Conservation (phyloP, 2,113 vertebrate genomes). For the Rynchops niger region DNA sequence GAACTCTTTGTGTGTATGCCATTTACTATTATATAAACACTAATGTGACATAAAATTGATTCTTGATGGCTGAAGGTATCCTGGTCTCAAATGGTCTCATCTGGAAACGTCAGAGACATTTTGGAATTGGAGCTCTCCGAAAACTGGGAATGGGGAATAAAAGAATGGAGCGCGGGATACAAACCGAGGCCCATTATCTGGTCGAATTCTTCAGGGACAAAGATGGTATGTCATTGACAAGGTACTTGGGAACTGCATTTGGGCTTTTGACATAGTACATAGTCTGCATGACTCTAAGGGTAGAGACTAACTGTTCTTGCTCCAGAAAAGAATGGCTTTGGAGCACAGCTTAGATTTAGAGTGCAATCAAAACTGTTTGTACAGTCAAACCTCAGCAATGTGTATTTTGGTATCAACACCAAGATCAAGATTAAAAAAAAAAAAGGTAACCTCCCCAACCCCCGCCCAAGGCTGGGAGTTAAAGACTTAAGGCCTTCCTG, state of each 20-base stretch:
- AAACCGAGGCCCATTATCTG: slow-evolving; percentile 16
- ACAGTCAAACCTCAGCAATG: neutral
- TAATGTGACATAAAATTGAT: neutral
- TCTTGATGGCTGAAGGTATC: slow-evolving; percentile 49
- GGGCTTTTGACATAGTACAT: neutral
- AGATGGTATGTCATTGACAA: neutral
- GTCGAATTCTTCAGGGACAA: slow-evolving; percentile 18
- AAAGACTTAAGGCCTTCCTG: neutral
- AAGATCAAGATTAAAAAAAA: neutral
- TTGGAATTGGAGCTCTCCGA: slow-evolving; percentile 42
- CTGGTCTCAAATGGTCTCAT: slow-evolving; percentile 59
- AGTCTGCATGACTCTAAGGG: neutral
- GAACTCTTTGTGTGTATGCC: neutral
- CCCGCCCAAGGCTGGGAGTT: neutral
- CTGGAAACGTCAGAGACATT: slow-evolving; percentile 64
- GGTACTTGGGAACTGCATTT: neutral
- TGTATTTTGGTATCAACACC: neutral
- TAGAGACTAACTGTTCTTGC: neutral
- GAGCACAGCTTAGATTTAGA: neutral
- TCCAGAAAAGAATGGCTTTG: neutral
- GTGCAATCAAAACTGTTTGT: neutral
- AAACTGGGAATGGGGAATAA: slow-evolving; percentile 63
- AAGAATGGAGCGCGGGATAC: slow-evolving; percentile 48
- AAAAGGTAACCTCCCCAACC: neutral
- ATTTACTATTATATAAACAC: neutral